Evolutionary conservation across 2,888 invertebrate genomes (phyloP).

Genomic region (Nematopogon swammerdamellus): DNA sequence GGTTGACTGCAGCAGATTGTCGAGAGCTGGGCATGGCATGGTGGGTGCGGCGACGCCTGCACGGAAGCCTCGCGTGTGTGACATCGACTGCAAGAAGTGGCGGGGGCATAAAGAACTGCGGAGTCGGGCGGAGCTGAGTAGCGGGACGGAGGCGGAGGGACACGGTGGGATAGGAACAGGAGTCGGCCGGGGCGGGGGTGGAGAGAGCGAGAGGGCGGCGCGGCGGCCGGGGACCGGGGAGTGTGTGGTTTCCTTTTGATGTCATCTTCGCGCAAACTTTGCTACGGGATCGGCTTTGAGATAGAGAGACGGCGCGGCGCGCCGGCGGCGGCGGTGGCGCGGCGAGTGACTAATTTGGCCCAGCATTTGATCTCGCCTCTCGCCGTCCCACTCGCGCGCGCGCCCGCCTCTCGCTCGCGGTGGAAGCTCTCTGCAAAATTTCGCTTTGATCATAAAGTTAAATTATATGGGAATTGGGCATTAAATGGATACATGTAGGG

Average conservation of each 20-base stretch:
- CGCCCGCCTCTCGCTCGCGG: slow-evolving; percentile 34
- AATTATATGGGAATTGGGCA: slow-evolving; percentile 58
- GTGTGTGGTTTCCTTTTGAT: slow-evolving; percentile 58
- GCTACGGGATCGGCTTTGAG: slow-evolving; percentile 58
- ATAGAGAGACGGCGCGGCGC: slow-evolving; percentile 47
- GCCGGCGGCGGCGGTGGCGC: too few relatives aligned
- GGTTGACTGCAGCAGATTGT: too few relatives aligned
- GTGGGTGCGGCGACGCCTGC: too few relatives aligned
- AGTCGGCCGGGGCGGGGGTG: slow-evolving; percentile 14
- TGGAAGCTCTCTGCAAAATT: slow-evolving; percentile 56
- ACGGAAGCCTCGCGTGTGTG: too few relatives aligned
- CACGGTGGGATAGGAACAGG: slow-evolving; percentile 26
- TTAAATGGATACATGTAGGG: slow-evolving; percentile 52
- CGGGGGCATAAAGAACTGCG: too few relatives aligned
- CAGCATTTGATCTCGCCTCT: slow-evolving; percentile 56
- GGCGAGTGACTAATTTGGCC: slow-evolving; percentile 56
- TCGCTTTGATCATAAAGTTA: slow-evolving; percentile 57
- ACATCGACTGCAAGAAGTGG: too few relatives aligned
- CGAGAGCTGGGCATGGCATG: too few relatives aligned
- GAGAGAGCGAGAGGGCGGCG: slow-evolving; percentile 3
- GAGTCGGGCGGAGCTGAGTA: neutral
- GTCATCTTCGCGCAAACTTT: slow-evolving; percentile 59
- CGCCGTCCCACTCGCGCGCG: slow-evolving; percentile 43
- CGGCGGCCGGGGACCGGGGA: slow-evolving; percentile 37
- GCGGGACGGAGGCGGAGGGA: neutral